Conservation (phyloP, 2,797 vertebrate genomes). For the Notamacropus eugenii region DNA sequence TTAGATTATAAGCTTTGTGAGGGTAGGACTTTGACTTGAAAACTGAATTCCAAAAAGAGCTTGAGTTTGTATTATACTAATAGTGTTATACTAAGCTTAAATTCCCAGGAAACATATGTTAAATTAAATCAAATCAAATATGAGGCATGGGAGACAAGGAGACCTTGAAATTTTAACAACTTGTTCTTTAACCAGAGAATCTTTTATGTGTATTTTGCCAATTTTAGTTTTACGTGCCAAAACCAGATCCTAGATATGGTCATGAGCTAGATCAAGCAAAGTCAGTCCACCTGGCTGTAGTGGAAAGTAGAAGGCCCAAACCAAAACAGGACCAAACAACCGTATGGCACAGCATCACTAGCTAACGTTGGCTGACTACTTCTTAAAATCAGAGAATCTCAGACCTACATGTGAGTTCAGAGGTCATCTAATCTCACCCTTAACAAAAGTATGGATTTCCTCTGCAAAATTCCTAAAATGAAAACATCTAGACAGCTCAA, state of each 20-base stretch:
- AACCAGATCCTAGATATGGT: background rate
- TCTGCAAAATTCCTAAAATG: background rate
- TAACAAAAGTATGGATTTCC: background rate
- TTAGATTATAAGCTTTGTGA: background rate
- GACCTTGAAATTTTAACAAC: background rate
- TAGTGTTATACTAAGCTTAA: background rate
- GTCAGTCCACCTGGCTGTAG: background rate
- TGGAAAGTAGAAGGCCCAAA: background rate
- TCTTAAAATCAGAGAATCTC: background rate
- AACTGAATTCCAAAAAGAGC: background rate
- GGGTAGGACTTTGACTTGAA: background rate
- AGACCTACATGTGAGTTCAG: background rate
- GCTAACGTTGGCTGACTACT: background rate
- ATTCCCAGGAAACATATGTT: background rate
- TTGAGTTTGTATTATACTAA: background rate
- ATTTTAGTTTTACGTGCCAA: background rate
- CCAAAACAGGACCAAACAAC: background rate
- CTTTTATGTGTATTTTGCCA: background rate
- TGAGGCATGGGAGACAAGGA: background rate
- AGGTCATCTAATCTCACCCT: background rate
- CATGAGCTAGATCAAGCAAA: background rate
- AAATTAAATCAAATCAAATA: background rate
- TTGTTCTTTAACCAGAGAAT: background rate
- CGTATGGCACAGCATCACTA: background rate
- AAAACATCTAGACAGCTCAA: background rate